Base-by-base conservation (phyloP, 64 coral and sea anemone genomes). In the Porites lutea region DNA sequence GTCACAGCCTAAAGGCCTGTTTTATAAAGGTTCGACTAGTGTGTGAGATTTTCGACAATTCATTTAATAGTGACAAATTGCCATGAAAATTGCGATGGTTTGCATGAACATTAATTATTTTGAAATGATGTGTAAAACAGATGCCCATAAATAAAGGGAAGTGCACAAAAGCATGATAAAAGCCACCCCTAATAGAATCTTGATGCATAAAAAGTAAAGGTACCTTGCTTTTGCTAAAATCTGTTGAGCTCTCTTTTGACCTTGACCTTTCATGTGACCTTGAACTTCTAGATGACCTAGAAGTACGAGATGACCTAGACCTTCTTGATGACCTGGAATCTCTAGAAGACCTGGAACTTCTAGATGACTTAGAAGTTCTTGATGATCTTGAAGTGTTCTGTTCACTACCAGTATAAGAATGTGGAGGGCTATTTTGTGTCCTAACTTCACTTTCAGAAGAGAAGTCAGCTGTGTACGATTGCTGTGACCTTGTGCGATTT, bases 381-480 rank as follows among this genome's bases (percentile, higher is more conserved):
- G 87, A 82, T 65, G 88, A 88, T 48, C 53, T 97, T 88, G 88
- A 94, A 23, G 19, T 78, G 47, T 83, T 51, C 75, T 68, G 57
- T 27, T 89, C 86, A 60, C 83, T 97, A 16, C 60, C 82, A 52
- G 74, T 94, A 66, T 75, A 44, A 20, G 89, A 83, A 54, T 77
- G 50, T 80, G 92, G 88, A 58, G 18, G 75, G 9, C 93, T 79
- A 82, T 74, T 85, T 54, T 54, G 78, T 3, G 52, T 61, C 88
- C 82, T 86, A 46, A 69, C 77, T 52, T 97, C 92, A 91, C 90
- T 92, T 23, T 37, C 76, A 37, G 92, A 91, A 22, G 92, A 91
- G 67, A 87, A 91, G 59, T 80, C 82, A 84, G 71, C 87, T 53
- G 75, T 94, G 52, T 76, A 91, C 15, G 69, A 63, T 68, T 90